These are phyloP conservation scores for Eurypyga helias DNA, from an alignment of 2,113 vertebrate species.

Conservation along the genomic window DNA sequence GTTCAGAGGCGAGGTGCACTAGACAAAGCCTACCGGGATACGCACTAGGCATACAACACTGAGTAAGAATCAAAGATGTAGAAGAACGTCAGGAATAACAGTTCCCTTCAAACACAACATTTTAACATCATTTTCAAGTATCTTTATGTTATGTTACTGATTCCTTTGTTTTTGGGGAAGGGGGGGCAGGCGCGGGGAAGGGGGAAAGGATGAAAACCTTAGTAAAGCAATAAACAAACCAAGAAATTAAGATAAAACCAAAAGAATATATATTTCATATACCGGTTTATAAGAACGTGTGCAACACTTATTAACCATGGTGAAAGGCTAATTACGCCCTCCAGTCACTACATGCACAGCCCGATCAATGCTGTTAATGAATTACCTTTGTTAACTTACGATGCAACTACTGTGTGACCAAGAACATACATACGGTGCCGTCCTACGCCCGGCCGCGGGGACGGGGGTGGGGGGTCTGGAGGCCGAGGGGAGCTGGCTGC, in stretches of 20 bases:
- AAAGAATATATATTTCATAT: constrained; percentile 76
- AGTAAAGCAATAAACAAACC: constrained; percentile 74
- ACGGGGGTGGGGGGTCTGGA: constrained; percentile 48
- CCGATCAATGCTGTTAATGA: constrained; percentile 75
- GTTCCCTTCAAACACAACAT: constrained; percentile 73
- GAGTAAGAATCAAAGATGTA: constrained; percentile 74
- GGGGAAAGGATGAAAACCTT: constrained; percentile 55
- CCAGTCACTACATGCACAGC: constrained; percentile 83
- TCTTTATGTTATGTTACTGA: constrained; percentile 57
- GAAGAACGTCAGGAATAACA: constrained; percentile 68
- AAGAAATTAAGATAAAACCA: constrained; percentile 66
- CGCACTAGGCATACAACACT: constrained; percentile 75
- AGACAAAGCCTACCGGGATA: constrained; percentile 72
- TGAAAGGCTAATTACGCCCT: constrained; percentile 75
- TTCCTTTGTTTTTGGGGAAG: constrained; percentile 39
- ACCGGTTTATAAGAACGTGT: constrained; percentile 75
- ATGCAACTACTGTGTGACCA: constrained; percentile 78
- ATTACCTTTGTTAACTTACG: constrained; percentile 78
- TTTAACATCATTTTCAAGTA: constrained; percentile 76
- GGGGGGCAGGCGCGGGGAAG: constrained; percentile 36
- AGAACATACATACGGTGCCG: constrained; percentile 67
- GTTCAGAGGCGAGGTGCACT: constrained; percentile 76
- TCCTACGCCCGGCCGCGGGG: constrained; percentile 35
- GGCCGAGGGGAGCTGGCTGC: constrained; percentile 63
- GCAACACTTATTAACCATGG: constrained; percentile 76